Evolutionary conservation across 2,888 invertebrate species (phyloP), one percentile per base, ranked within the genome.

Genomic region (Himalopsyche tibetana): DNA sequence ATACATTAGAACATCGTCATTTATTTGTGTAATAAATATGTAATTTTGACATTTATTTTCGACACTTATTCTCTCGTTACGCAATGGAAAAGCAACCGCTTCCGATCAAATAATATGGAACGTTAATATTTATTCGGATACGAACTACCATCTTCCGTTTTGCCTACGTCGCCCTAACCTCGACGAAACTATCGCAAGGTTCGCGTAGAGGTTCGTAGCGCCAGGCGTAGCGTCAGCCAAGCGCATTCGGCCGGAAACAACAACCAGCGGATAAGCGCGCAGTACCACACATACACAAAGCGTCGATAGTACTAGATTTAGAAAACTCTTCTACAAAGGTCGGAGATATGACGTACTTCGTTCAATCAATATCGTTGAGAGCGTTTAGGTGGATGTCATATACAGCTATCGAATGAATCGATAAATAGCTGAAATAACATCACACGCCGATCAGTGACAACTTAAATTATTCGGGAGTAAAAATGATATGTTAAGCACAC

Each of bases 191-290:
- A 74, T 74, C 38, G 36, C 74, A 74, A 36, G 74, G 74, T 28
- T 74, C 74, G 74, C 74, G 74, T 74, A 74, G 74, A 74, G 74
- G 74, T 36, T 74, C 74, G 74, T 74, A 74, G 74, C 36, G 74
- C 74, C 74, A 36, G 36, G 74, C 74, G 74, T 74, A 74, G 74
- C 74, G 74, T 74, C 74, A 74, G 74, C 36, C 74, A 74, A 74
- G 74, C 74, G 74, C 74, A 74, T 74, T 74, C 74, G 74, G 74
- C 74, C 74, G 74, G 74, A 74, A 74, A 74, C 74, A 74, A 74
- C 74, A 74, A 36, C 74, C 74, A 74, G 36, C 74, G 74, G 74
- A 74, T 74, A 74, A 74, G 74, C 74, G 74, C 28, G 74, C 74
- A 36, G 74, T 28, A 69, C 28, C 69, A 74, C 74, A 74, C 74